Conservation (phyloP, 1,140 invertebrate species). For the Cydia amplana region DNA sequence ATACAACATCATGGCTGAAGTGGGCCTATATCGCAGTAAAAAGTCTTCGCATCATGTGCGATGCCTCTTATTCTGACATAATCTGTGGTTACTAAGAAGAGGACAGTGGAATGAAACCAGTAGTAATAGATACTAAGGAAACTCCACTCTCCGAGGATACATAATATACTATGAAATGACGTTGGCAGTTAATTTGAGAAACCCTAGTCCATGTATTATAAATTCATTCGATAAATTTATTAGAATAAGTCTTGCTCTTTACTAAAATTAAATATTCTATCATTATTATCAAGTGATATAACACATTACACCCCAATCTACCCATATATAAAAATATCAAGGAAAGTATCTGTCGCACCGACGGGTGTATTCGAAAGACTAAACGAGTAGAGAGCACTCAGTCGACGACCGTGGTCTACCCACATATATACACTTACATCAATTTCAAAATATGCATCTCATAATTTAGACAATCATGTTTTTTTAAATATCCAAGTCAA, state of each 20-base stretch:
- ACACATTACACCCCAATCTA: conserved; percentile 43
- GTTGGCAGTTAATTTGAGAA: conserved; percentile 51
- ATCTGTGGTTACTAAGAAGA: neutral
- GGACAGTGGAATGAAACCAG: neutral
- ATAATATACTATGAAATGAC: conserved; percentile 35
- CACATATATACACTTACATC: conserved; percentile 5
- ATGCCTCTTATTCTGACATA: neutral
- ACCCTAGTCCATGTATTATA: conserved; percentile 45
- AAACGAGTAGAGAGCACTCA: conserved; percentile 22
- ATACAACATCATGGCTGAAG: neutral
- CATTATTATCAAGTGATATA: conserved; percentile 51
- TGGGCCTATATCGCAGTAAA: neutral
- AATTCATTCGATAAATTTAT: conserved; percentile 51
- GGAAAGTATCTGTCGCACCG: conserved; percentile 41
- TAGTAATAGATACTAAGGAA: neutral
- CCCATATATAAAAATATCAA: conserved; percentile 61
- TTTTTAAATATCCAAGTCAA: neutral
- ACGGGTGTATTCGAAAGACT: conserved; percentile 23
- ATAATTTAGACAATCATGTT: conserved; percentile 20
- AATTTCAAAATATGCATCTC: conserved; percentile 32
- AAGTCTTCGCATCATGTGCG: neutral
- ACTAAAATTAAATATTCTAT: conserved; percentile 56
- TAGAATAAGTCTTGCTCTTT: conserved; percentile 60
- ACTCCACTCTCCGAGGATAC: neutral
- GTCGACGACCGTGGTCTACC: neutral